phyloP scores from a whole-genome alignment of 2,888 invertebrate genomes.

The Parnassius apollo region DNA sequence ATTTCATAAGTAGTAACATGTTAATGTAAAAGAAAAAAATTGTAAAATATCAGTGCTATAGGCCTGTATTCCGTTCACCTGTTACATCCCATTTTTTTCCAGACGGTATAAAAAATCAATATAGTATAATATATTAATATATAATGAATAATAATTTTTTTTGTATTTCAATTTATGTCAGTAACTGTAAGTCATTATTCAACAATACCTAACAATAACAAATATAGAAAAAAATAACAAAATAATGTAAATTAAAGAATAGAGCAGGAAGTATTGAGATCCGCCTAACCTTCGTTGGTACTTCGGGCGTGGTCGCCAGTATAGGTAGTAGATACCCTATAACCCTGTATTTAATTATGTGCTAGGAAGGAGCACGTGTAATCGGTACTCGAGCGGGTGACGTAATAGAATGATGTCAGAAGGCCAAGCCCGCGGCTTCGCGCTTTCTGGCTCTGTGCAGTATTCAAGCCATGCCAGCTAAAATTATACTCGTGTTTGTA shows the following conservation, averaged over 20 bases:
- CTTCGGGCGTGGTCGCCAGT: constrained; percentile 31
- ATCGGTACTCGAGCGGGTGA: constrained; percentile 33
- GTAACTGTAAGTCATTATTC: constrained; percentile 1
- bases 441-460: constrained; percentile 19
- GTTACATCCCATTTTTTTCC: too few species aligned
- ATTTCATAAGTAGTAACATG: too few species aligned
- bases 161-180: not conserved
- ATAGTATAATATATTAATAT: too few species aligned
- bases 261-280: constrained; percentile 39
- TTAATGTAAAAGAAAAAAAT: too few species aligned
- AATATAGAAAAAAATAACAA: not conserved
- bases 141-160: not conserved
- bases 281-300: constrained; percentile 34
- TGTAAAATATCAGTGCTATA: too few species aligned
- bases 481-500: constrained; percentile 9
- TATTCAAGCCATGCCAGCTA: constrained; percentile 19
- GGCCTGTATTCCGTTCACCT: too few species aligned
- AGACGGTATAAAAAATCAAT: too few species aligned
- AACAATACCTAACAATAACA: not conserved
- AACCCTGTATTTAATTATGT: constrained; percentile 35
- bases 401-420: constrained; percentile 46
- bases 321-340: constrained; percentile 32
- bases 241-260: constrained; percentile 14
- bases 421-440: constrained; percentile 30
- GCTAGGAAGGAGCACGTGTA: constrained; percentile 32